Percentiles rank a stretch among this genome's conserved stretches.
These are phyloP conservation scores for Oplegnathus fasciatus DNA, from an alignment of 2,113 vertebrate genomes.

Conservation along the genomic window DNA sequence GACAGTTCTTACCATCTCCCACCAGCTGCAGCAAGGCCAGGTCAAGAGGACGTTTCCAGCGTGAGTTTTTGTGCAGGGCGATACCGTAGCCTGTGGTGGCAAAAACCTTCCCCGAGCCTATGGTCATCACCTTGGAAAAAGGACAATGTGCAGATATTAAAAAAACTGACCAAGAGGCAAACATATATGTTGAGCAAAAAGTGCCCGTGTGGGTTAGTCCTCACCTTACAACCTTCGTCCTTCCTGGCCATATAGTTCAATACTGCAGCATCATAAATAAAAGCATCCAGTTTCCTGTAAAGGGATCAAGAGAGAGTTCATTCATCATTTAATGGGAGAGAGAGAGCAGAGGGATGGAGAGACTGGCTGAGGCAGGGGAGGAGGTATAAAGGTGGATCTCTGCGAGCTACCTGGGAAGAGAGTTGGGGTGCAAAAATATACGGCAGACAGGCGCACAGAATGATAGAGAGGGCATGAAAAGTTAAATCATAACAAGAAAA, in stretches of 20 bases:
- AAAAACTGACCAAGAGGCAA: neutral
- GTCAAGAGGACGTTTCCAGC: constrained; percentile 94
- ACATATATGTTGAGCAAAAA: constrained; percentile 22
- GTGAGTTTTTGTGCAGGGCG: constrained; percentile 94
- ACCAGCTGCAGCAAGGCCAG: constrained; percentile 94
- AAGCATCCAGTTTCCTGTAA: constrained; percentile 93
- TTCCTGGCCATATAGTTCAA: constrained; percentile 97
- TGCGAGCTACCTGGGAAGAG: constrained; percentile 49
- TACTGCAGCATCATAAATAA: constrained; percentile 95
- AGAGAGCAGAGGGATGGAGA: constrained; percentile 43
- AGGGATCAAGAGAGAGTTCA: constrained; percentile 70
- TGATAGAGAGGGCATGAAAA: constrained; percentile 67
- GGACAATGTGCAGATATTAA: constrained; percentile 40
- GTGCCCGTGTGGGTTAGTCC: constrained; percentile 65
- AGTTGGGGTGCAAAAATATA: constrained; percentile 49
- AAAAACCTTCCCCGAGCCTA: constrained; percentile 94
- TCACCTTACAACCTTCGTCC: constrained; percentile 95
- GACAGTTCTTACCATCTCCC: constrained; percentile 89
- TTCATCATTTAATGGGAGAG: constrained; percentile 71
- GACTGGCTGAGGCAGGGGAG: constrained; percentile 51
- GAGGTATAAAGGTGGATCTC: constrained; percentile 48
- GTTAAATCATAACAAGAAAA: constrained; percentile 72
- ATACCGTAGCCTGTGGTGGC: constrained; percentile 96
- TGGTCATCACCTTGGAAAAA: constrained; percentile 89
- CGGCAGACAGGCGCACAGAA: constrained; percentile 29